phyloP scores from a whole-genome alignment of 2,797 vertebrate species.

The Momotus momota region DNA sequence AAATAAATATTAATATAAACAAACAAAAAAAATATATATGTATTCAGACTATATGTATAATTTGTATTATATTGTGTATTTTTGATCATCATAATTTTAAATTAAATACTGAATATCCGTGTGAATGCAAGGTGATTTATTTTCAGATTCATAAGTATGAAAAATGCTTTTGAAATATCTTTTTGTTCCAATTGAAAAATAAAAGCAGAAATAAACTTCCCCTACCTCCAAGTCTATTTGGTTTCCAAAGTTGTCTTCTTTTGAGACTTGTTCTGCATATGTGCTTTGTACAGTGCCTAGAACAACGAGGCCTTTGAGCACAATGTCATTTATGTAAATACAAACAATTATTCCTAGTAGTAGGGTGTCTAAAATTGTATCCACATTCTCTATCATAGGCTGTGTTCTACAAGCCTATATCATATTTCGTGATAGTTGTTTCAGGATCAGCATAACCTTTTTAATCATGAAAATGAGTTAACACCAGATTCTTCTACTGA shows the following conservation, averaged over 20 bases:
- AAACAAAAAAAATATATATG: background rate
- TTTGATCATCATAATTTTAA: background rate
- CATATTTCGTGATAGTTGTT: conserved; percentile 29
- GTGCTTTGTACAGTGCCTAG: background rate
- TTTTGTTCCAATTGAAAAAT: background rate
- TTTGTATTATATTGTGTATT: background rate
- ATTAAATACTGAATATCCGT: background rate
- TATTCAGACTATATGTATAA: background rate
- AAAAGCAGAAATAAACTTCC: background rate
- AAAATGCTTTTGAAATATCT: background rate
- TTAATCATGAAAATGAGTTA: conserved; percentile 52
- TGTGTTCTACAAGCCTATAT: background rate
- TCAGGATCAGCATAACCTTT: conserved; percentile 38
- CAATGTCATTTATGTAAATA: background rate
- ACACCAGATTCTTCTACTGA: background rate
- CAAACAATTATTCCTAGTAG: background rate
- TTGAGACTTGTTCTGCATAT: background rate
- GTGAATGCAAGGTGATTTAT: background rate
- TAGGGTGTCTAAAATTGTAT: background rate
- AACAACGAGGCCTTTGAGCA: background rate
- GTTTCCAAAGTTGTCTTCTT: background rate
- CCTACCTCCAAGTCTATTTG: background rate
- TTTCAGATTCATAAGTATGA: background rate
- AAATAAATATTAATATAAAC: background rate
- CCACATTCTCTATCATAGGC: background rate